These are phyloP conservation scores for Xiphias gladius DNA, from an alignment of 2,113 vertebrate genomes.

Conservation along the genomic window DNA sequence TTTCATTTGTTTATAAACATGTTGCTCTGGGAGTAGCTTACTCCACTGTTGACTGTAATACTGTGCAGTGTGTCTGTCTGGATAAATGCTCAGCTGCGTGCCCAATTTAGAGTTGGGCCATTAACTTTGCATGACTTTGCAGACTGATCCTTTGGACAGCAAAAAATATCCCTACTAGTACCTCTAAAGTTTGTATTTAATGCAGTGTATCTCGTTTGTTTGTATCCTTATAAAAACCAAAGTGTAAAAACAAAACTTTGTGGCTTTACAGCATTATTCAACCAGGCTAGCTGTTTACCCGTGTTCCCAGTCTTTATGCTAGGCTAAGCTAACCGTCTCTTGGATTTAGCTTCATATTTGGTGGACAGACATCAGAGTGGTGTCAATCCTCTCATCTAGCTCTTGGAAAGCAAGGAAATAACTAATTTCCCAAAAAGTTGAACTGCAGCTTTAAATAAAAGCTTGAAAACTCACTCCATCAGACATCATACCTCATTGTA, in stretches of 20 bases:
- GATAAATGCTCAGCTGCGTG: slow-evolving; percentile 18
- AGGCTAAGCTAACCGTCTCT: neutral
- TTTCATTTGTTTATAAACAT: slow-evolving; percentile 21
- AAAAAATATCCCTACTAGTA: neutral
- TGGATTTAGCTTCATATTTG: neutral
- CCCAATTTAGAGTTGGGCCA: neutral
- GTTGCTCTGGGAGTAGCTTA: slow-evolving; percentile 11
- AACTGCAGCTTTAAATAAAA: too few species aligned
- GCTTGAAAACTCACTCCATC: too few species aligned
- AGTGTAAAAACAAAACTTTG: neutral
- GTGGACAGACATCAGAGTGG: neutral
- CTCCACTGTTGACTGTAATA: neutral
- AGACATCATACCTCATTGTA: too few species aligned
- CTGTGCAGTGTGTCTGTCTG: slow-evolving; percentile 12
- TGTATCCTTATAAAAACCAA: neutral
- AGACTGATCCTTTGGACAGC: neutral
- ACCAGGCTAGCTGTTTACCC: neutral
- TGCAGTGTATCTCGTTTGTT: neutral
- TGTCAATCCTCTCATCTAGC: neutral
- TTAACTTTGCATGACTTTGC: slow-evolving; percentile 23
- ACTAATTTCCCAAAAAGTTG: too few species aligned
- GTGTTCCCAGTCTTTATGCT: neutral
- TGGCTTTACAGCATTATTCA: neutral
- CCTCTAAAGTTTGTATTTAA: neutral
- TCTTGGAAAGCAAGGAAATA: too few species aligned